Percentiles rank a stretch among this genome's conserved stretches.
Evolutionary conservation across 1,140 invertebrate species (phyloP).

Genomic region (Drosophila lacteicornis): DNA sequence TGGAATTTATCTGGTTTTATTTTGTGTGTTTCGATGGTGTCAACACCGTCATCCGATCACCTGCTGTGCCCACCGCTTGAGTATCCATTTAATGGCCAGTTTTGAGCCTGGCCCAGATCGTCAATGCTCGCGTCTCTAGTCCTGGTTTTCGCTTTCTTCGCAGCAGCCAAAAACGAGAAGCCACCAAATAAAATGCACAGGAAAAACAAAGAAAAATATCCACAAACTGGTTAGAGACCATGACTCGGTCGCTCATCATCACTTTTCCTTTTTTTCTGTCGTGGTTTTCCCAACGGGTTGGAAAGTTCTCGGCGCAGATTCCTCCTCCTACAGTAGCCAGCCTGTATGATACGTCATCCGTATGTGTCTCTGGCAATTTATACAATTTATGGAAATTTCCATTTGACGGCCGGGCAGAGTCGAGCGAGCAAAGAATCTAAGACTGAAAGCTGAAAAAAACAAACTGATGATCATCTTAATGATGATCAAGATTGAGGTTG

Average conservation of each 20-base stretch:
- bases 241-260: slow-evolving; percentile 24
- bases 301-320: slow-evolving; percentile 70
- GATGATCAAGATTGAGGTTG: slow-evolving; percentile 23
- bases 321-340: slow-evolving; percentile 5
- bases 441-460: not conserved
- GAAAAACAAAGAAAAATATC: slow-evolving; percentile 18
- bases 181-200: slow-evolving; percentile 1
- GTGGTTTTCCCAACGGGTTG: slow-evolving; percentile 63
- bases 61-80: slow-evolving; percentile 48
- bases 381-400: slow-evolving; percentile 62
- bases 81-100: slow-evolving; percentile 51
- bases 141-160: slow-evolving; percentile 77
- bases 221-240: slow-evolving; percentile 56
- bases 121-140: slow-evolving; percentile 54
- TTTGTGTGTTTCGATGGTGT: slow-evolving; percentile 28
- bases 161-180: slow-evolving; percentile 24
- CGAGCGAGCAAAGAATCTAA: slow-evolving; percentile 17
- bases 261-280: slow-evolving; percentile 69
- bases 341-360: slow-evolving; percentile 26
- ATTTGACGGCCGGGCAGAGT: slow-evolving; percentile 27
- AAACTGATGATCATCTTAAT: slow-evolving; percentile 21
- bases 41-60: slow-evolving; percentile 58
- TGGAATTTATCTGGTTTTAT: slow-evolving; percentile 64
- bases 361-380: slow-evolving; percentile 33
- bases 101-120: slow-evolving; percentile 61